Base-by-base conservation (phyloP, 1,140 invertebrate species). In the Dreissena polymorpha region DNA sequence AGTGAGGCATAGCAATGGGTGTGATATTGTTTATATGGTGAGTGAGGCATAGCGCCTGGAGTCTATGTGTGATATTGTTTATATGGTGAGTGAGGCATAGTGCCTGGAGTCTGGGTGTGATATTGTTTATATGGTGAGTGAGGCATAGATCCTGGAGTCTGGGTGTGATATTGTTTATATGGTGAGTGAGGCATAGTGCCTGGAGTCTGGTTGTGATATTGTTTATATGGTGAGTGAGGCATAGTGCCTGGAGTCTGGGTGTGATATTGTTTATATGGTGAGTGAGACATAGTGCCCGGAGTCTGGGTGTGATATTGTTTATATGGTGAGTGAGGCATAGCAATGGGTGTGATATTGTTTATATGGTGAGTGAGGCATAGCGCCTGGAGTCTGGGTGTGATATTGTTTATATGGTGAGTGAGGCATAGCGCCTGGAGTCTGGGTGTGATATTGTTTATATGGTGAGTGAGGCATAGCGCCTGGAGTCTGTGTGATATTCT, bases 71-170 rank as follows among this genome's bases (percentile, higher is more conserved):
- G 0, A 97, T 98, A 85, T 94, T 98, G 6, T 98, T 95, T 94
- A 94, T 95, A 75, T 96, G 96, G 95, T 97, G 92, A 93, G 89
- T n/a, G n/a, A n/a, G n/a, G n/a, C n/a, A n/a, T n/a, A n/a, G n/a
- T n/a, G 95, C 97, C 13, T 98, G 97, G 97, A 98, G 97, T 92
- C 91, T 98, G 65, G 97, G 97, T 10, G 97, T 98, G 0, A 97
- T 98, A 85, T 94, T 98, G 6, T 98, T 95, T 94, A 94, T 95
- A 75, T 96, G 96, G 95, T 97, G 92, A 93, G 89, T n/a, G n/a
- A n/a, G n/a, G n/a, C n/a, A n/a, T n/a, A n/a, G n/a, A n/a, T n/a
- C 97, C 13, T 98, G 97, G 97, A 98, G 97, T 92, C 91, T 98
- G 65, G 97, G 97, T 10, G 97, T 98, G 0, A 97, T 98, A 85